Evolutionary conservation across 2,113 vertebrate genomes (phyloP).

Genomic region (Eublepharis macularius): DNA sequence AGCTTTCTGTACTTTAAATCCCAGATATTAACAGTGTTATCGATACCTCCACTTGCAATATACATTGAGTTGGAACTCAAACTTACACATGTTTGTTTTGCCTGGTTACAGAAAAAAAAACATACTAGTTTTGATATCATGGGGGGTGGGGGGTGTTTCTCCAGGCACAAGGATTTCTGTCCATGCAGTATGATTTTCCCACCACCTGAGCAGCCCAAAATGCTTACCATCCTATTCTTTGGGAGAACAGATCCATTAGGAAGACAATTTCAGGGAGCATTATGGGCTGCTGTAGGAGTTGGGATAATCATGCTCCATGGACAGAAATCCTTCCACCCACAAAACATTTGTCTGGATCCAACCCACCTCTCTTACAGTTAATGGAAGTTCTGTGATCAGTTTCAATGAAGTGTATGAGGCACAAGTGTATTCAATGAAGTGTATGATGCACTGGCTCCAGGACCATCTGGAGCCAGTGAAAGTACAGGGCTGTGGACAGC

Average conservation of each 20-base stretch:
- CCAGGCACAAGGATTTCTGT: too few species aligned
- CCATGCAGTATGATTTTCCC: too few species aligned
- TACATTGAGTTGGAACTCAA: slow-evolving; percentile 88
- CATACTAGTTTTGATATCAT: too few species aligned
- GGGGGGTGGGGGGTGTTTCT: neutral
- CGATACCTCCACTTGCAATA: slow-evolving; percentile 90
- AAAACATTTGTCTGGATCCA: too few species aligned
- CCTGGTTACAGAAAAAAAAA: slow-evolving; percentile 72
- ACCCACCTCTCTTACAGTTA: neutral
- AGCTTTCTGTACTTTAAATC: slow-evolving; percentile 91
- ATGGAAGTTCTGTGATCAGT: neutral
- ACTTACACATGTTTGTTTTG: slow-evolving; percentile 89
- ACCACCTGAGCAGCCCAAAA: too few species aligned
- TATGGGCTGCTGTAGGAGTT: too few species aligned
- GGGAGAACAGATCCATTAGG: too few species aligned
- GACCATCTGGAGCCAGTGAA: neutral
- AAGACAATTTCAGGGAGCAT: too few species aligned
- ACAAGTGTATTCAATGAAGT: neutral
- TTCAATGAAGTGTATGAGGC: neutral
- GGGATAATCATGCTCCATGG: too few species aligned
- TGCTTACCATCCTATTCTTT: too few species aligned
- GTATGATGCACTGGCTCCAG: neutral
- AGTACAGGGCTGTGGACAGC: neutral
- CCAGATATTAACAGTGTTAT: slow-evolving; percentile 93
- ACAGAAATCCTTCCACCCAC: too few species aligned